These are phyloP conservation scores for Agrypnia vestita DNA, from an alignment of 1,140 invertebrate species.

Conservation along the genomic window DNA sequence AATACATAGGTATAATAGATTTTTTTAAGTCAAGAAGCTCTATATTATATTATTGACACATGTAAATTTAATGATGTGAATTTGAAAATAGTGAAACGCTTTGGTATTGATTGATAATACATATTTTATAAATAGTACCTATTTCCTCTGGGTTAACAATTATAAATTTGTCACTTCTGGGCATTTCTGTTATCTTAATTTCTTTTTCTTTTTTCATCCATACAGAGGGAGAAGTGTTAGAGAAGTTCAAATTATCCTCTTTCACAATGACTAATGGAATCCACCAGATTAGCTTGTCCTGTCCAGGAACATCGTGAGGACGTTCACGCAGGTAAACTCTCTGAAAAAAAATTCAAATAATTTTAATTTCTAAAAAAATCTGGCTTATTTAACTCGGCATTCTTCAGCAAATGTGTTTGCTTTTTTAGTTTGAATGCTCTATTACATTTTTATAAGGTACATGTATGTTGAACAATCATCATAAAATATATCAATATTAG, in stretches of 20 bases:
- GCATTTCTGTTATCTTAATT: slow-evolving; percentile 71
- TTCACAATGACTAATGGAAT: slow-evolving; percentile 78
- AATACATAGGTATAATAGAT: no score
- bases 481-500: no score
- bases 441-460: no score
- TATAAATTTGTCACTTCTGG: slow-evolving; percentile 76
- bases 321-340: slow-evolving; percentile 80
- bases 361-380: background rate
- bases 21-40: no score
- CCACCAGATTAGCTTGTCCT: slow-evolving; percentile 80
- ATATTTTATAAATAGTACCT: slow-evolving; percentile 70
- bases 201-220: slow-evolving; percentile 77
- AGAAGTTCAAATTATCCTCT: slow-evolving; percentile 74
- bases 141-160: slow-evolving; percentile 88
- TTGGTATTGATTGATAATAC: no score
- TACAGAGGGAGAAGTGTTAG: slow-evolving; percentile 69
- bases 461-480: no score
- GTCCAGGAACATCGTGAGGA: slow-evolving; percentile 78
- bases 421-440: no score
- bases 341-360: slow-evolving; percentile 64
- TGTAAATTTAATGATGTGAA: no score
- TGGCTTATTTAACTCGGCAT: no score
- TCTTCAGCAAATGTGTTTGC: no score
- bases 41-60: no score
- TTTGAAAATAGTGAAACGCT: no score